Percentiles rank a stretch among this genome's conserved stretches.
These are phyloP conservation scores for Oxyura jamaicensis DNA, from an alignment of 2,113 vertebrate genomes.

Conservation along the genomic window DNA sequence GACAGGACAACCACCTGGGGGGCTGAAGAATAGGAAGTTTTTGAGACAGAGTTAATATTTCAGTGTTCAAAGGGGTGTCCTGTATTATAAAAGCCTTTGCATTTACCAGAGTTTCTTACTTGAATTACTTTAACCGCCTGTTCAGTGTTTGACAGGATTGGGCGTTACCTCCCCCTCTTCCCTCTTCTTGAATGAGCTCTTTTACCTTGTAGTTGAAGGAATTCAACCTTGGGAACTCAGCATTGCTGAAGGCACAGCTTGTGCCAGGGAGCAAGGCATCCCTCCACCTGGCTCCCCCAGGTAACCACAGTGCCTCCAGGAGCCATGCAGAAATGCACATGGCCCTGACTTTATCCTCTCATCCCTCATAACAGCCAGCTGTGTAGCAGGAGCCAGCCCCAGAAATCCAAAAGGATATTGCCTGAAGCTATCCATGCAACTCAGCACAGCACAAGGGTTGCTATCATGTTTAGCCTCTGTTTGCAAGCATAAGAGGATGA, in stretches of 20 bases:
- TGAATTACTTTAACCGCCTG: constrained; percentile 9
- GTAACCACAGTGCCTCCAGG: not conserved
- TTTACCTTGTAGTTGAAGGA: not conserved
- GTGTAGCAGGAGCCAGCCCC: not conserved
- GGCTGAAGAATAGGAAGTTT: not conserved
- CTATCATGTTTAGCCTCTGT: not conserved
- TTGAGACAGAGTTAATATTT: constrained; percentile 10
- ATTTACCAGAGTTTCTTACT: constrained; percentile 6
- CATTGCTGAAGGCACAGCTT: not conserved
- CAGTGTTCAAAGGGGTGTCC: not conserved
- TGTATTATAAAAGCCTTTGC: constrained; percentile 14
- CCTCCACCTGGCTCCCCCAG: not conserved
- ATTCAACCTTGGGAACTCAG: not conserved
- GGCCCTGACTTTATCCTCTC: not conserved
- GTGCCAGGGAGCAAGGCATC: not conserved
- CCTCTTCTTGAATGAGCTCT: not conserved
- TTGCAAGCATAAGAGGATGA: not conserved
- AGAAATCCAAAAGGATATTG: not conserved
- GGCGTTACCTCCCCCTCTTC: not conserved
- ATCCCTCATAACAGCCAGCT: not conserved
- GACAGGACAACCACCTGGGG: not conserved
- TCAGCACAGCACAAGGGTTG: not conserved
- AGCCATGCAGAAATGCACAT: not conserved
- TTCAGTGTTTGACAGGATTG: not conserved
- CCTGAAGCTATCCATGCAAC: not conserved